These are phyloP conservation scores for Oxycera nigricornis DNA, from an alignment of 2,888 invertebrate genomes.

Conservation along the genomic window DNA sequence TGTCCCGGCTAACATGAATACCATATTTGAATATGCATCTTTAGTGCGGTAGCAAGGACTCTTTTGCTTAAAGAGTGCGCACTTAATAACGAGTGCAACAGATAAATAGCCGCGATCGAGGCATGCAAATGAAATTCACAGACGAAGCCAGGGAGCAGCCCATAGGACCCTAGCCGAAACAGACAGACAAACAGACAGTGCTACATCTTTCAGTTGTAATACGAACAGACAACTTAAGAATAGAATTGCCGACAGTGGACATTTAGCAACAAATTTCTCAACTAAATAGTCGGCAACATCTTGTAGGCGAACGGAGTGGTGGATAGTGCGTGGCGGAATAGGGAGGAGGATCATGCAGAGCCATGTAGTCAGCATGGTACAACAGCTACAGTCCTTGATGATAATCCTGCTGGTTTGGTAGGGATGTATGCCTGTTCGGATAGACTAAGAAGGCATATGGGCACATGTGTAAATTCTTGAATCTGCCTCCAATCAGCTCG, in stretches of 20 bases:
- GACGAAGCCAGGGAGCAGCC: too few relatives aligned
- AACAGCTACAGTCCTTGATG: conserved; percentile 1
- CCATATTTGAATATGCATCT: not conserved
- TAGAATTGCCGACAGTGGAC: conserved; percentile 21
- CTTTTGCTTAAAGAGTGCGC: not conserved
- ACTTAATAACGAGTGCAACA: not conserved
- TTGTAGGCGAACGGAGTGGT: not conserved
- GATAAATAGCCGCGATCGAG: not conserved
- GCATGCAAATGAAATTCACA: too few relatives aligned
- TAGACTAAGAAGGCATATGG: too few relatives aligned
- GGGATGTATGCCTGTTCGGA: too few relatives aligned
- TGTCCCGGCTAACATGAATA: not conserved
- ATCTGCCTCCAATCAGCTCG: too few relatives aligned
- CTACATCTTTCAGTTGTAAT: conserved; percentile 17
- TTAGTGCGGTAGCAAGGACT: not conserved
- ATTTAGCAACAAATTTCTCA: conserved; percentile 33
- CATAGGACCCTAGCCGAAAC: not conserved
- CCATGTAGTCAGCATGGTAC: conserved; percentile 5
- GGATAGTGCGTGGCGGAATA: not conserved
- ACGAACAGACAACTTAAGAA: conserved; percentile 12
- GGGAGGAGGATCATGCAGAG: too few relatives aligned
- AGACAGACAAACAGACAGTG: conserved; percentile 21
- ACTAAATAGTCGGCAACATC: conserved; percentile 23
- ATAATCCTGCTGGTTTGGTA: conserved; percentile 7
- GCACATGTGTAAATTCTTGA: too few relatives aligned